Evolutionary conservation across 2,888 invertebrate species (phyloP).

Genomic region (Orthonevra nobilis): DNA sequence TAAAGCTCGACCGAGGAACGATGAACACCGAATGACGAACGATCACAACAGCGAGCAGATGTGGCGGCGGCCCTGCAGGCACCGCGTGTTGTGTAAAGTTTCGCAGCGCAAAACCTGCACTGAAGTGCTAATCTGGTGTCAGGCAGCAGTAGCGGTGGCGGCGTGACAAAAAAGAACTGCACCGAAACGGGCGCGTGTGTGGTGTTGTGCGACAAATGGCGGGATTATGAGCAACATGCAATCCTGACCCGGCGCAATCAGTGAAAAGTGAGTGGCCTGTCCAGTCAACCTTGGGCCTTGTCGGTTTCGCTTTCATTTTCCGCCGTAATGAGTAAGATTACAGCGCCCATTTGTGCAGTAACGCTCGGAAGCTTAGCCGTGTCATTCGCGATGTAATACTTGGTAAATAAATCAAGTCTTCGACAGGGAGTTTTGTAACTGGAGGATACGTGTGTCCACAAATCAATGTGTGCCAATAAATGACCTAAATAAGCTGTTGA

Average conservation of each 20-base stretch:
- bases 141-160: slow-evolving; percentile 1
- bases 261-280: slow-evolving; percentile 28
- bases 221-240: slow-evolving; percentile 52
- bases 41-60: slow-evolving; percentile 45
- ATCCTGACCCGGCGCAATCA: slow-evolving; percentile 50
- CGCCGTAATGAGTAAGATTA: slow-evolving; percentile 49
- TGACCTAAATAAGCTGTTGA: no score
- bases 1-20: slow-evolving; percentile 26
- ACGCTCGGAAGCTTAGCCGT: slow-evolving; percentile 5
- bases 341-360: slow-evolving; percentile 38
- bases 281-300: slow-evolving; percentile 41
- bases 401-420: slow-evolving; percentile 27
- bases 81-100: slow-evolving; percentile 42
- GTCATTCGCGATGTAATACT: slow-evolving; percentile 9
- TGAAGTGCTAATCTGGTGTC: slow-evolving; percentile 64
- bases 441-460: no score
- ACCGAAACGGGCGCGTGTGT: no score
- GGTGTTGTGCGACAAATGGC: slow-evolving; percentile 49
- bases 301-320: slow-evolving; percentile 47
- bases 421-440: slow-evolving; percentile 10
- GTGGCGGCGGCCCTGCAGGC: no score
- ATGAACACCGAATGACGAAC: no score
- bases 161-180: slow-evolving; percentile 11
- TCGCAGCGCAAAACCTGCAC: slow-evolving; percentile 46
- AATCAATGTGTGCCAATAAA: no score